These are phyloP conservation scores for Falco peregrinus DNA, from an alignment of 2,797 vertebrate species.

Conservation along the genomic window DNA sequence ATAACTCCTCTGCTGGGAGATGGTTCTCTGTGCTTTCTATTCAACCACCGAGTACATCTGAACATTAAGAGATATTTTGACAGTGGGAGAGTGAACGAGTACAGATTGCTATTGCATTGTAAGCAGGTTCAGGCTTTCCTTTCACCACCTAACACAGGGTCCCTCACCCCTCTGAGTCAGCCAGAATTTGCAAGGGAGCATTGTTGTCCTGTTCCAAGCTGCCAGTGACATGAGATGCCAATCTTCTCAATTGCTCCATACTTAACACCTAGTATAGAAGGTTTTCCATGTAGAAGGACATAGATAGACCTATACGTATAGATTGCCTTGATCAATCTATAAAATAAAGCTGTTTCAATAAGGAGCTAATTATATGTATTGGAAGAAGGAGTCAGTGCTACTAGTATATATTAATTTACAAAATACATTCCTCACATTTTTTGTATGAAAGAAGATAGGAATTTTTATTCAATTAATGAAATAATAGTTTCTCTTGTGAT, in stretches of 20 bases:
- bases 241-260: neutral
- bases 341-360: neutral
- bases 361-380: neutral
- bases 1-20: neutral
- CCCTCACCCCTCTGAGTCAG: neutral
- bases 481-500: neutral
- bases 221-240: neutral
- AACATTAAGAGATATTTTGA: neutral
- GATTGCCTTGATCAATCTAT: neutral
- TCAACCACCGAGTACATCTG: neutral
- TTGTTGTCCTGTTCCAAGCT: neutral
- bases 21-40: neutral
- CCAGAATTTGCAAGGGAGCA: neutral
- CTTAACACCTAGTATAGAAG: neutral
- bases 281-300: neutral
- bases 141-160: neutral
- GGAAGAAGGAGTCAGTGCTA: neutral
- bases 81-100: neutral
- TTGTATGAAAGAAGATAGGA: neutral
- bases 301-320: neutral
- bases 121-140: neutral
- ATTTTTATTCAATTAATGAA: neutral
- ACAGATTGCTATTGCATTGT: neutral
- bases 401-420: neutral
- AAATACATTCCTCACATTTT: neutral